phyloP scores from a whole-genome alignment of 2,888 invertebrate species.

The Lasioglossum villosulum region DNA sequence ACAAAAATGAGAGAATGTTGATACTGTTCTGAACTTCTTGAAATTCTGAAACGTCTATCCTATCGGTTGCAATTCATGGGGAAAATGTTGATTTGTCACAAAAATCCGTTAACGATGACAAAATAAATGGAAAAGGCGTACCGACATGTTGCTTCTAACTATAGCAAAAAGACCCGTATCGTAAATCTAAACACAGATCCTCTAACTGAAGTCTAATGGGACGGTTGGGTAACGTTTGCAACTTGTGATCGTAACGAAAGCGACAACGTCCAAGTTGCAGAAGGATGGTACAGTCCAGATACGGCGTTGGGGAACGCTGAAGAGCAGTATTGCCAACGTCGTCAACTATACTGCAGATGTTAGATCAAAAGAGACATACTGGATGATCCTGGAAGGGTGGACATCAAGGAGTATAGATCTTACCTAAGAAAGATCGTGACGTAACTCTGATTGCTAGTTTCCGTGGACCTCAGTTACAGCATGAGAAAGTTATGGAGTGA shows the following conservation, averaged over 20 bases:
- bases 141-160: not conserved
- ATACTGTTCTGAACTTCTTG: not conserved
- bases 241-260: not conserved
- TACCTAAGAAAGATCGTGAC: not conserved
- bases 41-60: not conserved
- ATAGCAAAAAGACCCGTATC: not conserved
- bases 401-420: not conserved
- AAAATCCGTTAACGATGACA: not conserved
- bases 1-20: not conserved
- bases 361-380: not conserved
- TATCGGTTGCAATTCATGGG: not conserved
- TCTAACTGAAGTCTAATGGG: not conserved
- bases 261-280: not conserved
- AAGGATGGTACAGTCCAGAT: not conserved
- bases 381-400: not conserved
- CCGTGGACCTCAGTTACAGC: not conserved
- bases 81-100: not conserved
- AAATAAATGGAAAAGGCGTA: not conserved
- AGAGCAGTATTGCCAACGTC: not conserved
- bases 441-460: not conserved
- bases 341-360: not conserved
- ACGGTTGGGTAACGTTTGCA: not conserved
- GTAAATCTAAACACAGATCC: not conserved
- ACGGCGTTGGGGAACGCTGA: no score
- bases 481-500: conserved; percentile 3